A percentile compares a stretch with the other conserved stretches of the same genome.
phyloP scores from a whole-genome alignment of 2,113 vertebrate species.

The Calypte anna region DNA sequence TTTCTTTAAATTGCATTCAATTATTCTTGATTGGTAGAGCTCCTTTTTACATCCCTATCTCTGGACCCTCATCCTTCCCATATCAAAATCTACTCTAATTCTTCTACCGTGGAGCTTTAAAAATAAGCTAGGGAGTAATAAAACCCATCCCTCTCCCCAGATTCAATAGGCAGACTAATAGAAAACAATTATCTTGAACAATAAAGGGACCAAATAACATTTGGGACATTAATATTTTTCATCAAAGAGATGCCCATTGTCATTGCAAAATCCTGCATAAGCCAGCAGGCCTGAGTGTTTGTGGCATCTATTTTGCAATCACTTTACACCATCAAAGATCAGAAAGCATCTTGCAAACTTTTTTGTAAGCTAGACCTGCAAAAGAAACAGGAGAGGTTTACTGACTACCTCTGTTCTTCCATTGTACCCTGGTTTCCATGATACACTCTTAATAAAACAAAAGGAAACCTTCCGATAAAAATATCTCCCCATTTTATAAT shows the following conservation, averaged over 20 bases:
- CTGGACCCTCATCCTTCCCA: background rate
- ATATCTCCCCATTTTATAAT: conserved; percentile 77
- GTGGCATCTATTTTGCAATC: conserved; percentile 22
- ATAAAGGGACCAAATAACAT: conserved; percentile 72
- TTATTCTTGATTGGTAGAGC: conserved; percentile 29
- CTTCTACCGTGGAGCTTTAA: conserved; percentile 59
- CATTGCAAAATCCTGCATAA: conserved; percentile 40
- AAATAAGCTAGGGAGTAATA: conserved; percentile 74
- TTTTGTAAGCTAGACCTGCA: background rate
- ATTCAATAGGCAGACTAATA: conserved; percentile 77
- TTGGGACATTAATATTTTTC: conserved; percentile 77
- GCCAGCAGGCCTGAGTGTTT: background rate
- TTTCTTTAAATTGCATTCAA: conserved; percentile 24
- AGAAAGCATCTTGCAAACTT: background rate
- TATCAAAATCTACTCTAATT: conserved; percentile 58
- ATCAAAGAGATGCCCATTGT: conserved; percentile 64
- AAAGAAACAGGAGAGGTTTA: background rate
- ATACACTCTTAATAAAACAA: conserved; percentile 77
- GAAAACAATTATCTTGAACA: conserved; percentile 77
- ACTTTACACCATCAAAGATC: background rate
- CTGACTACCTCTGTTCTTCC: conserved; percentile 36
- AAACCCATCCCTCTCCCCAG: conserved; percentile 68
- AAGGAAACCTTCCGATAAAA: conserved; percentile 71
- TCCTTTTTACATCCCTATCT: background rate
- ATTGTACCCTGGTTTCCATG: conserved; percentile 52